Percentiles rank a stretch among this genome's conserved stretches.
Evolutionary conservation across 2,113 vertebrate genomes (phyloP).

Genomic region (Megaceryle maxima): DNA sequence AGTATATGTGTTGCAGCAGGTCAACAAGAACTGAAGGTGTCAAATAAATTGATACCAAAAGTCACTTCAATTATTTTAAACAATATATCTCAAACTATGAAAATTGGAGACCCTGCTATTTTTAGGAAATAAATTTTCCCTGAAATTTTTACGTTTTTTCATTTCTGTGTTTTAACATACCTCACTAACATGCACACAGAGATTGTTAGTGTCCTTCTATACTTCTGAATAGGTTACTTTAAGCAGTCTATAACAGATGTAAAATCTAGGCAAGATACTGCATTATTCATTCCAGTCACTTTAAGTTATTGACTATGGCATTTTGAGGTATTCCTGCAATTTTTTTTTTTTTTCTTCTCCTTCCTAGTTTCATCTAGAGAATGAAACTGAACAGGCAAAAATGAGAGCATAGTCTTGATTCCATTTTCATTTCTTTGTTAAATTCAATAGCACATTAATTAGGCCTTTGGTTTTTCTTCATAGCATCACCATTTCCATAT

Average conservation of each 20-base stretch:
- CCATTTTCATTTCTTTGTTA: conserved; percentile 1
- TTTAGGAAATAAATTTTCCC: not conserved
- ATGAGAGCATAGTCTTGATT: not conserved
- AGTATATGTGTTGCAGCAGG: not conserved
- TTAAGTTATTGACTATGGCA: conserved; percentile 40
- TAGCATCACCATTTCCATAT: not conserved
- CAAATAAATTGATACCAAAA: not conserved
- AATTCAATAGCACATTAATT: not conserved
- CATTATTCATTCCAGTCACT: conserved; percentile 30
- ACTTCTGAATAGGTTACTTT: not conserved
- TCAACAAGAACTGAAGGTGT: not conserved
- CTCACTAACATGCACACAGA: not conserved
- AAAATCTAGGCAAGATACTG: not conserved
- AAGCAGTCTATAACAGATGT: not conserved
- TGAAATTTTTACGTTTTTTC: not conserved
- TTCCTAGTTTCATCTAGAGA: not conserved
- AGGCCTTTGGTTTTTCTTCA: conserved; percentile 26
- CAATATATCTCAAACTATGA: not conserved
- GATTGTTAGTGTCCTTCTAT: not conserved
- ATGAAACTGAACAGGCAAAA: conserved; percentile 14
- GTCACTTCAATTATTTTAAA: not conserved
- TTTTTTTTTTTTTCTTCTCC: not conserved
- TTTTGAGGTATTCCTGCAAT: not conserved
- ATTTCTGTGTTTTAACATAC: not conserved
- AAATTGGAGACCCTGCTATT: not conserved